These are phyloP conservation scores for Microcaecilia unicolor DNA, from an alignment of 2,797 vertebrate genomes.

Conservation along the genomic window DNA sequence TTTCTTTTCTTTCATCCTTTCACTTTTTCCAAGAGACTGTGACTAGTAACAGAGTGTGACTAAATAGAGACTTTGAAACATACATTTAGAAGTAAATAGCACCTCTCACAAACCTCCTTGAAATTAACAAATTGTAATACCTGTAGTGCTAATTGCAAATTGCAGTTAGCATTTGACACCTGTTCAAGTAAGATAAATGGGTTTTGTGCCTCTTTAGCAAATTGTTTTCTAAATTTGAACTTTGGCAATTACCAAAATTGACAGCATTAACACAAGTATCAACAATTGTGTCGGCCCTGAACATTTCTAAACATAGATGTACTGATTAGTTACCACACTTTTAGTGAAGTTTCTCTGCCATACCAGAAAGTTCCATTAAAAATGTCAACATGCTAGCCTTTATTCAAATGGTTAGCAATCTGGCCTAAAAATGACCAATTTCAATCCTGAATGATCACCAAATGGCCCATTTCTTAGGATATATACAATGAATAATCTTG, in stretches of 20 bases:
- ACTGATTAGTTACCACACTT: conserved; percentile 3
- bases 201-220: conserved; percentile 15
- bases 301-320: conserved; percentile 8
- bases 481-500: no score
- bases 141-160: conserved; percentile 6
- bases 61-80: conserved; percentile 15
- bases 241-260: conserved; percentile 18
- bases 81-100: conserved; percentile 9
- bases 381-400: no score
- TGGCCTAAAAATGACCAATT: no score
- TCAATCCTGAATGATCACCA: no score
- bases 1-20: no score
- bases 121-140: conserved; percentile 9
- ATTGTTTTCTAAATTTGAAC: conserved; percentile 16
- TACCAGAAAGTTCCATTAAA: not conserved
- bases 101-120: not conserved
- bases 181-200: conserved; percentile 9
- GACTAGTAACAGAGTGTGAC: conserved; percentile 2
- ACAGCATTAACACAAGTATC: conserved; percentile 13
- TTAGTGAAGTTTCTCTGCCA: not conserved
- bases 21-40: no score
- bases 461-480: no score
- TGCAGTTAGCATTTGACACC: conserved; percentile 13
- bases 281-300: not conserved
- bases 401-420: no score